These are phyloP conservation scores for Neofelis nebulosa DNA, from an alignment of 2,113 vertebrate species.

Conservation along the genomic window DNA sequence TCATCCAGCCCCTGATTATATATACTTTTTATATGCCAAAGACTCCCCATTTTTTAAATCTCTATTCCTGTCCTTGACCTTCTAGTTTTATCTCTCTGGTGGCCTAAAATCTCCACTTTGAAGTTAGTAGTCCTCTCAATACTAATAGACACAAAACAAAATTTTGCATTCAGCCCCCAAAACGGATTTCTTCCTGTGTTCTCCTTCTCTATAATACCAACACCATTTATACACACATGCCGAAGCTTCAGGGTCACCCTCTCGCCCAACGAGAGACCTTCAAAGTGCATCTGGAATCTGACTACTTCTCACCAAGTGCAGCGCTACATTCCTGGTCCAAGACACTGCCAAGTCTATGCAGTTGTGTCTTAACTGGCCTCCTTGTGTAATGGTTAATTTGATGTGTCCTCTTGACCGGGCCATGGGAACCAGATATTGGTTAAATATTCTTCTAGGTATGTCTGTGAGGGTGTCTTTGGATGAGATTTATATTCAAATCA, in stretches of 20 bases:
- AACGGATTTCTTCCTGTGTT: neutral
- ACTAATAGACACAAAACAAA: neutral
- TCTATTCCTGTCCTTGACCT: neutral
- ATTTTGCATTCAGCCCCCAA: neutral
- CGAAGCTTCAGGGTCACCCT: neutral
- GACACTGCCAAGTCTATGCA: neutral
- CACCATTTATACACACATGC: neutral
- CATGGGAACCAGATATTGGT: neutral
- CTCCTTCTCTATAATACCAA: neutral
- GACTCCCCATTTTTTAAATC: neutral
- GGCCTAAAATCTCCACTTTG: neutral
- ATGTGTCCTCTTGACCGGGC: neutral
- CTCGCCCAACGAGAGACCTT: neutral
- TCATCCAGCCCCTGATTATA: neutral
- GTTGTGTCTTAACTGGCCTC: neutral
- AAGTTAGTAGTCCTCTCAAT: neutral
- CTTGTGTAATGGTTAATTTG: neutral
- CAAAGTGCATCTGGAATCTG: neutral
- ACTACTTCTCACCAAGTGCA: neutral
- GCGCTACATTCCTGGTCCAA: neutral
- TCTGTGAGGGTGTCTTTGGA: neutral
- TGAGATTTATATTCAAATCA: neutral
- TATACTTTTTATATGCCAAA: neutral
- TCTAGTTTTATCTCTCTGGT: neutral
- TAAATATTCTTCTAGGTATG: neutral